phyloP scores from a whole-genome alignment of 2,113 vertebrate genomes.

The Anhinga rufa region DNA sequence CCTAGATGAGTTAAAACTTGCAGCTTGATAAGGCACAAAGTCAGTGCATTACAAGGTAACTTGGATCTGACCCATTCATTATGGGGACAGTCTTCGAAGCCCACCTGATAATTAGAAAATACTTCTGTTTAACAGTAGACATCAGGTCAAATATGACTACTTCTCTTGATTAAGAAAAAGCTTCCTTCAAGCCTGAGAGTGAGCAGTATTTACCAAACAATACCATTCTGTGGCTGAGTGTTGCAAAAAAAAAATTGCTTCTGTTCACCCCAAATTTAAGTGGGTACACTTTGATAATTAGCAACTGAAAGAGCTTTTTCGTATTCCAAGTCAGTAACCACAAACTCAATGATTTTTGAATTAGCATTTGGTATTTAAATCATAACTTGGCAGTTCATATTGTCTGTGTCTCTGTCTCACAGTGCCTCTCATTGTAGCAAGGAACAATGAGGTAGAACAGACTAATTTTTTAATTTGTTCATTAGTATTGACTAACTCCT shows the following conservation, averaged over 20 bases:
- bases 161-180: not conserved
- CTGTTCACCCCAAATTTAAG: not conserved
- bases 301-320: not conserved
- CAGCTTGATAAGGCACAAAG: not conserved
- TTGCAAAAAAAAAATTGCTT: not conserved
- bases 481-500: not conserved
- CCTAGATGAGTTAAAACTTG: not conserved
- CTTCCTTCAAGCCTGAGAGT: not conserved
- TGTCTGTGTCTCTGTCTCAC: not conserved
- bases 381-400: not conserved
- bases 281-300: not conserved
- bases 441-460: not conserved
- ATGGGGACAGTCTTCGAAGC: not conserved
- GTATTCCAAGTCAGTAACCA: not conserved
- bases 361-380: slow-evolving; percentile 7
- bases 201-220: not conserved
- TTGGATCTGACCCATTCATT: not conserved
- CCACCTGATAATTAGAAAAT: not conserved
- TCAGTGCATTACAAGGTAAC: not conserved
- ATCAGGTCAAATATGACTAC: not conserved
- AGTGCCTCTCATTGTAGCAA: not conserved
- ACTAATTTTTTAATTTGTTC: not conserved
- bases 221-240: not conserved
- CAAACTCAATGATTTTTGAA: not conserved
- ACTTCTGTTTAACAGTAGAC: not conserved